Percentiles rank a stretch among this genome's conserved stretches.
Conservation (phyloP, 1,140 invertebrate species). For the Drosophila pruinosa region DNA sequence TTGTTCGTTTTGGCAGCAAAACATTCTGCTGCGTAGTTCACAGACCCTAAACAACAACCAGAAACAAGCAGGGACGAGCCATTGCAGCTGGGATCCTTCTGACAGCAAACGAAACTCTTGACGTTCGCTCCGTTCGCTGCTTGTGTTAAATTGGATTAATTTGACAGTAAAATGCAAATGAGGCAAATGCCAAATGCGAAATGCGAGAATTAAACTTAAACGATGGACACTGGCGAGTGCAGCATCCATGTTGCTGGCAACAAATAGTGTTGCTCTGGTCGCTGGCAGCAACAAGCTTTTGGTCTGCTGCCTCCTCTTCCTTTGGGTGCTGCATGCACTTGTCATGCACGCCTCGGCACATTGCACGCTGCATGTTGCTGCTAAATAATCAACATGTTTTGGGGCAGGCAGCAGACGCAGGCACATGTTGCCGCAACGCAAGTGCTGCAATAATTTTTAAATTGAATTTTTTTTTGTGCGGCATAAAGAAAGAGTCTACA, state of each 20-base stretch:
- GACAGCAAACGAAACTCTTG: conserved; percentile 9
- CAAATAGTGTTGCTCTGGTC: conserved; percentile 64
- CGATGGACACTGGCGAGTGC: conserved; percentile 2
- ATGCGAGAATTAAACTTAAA: conserved; percentile 60
- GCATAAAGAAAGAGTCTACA: conserved; percentile 27
- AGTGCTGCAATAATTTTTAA: conserved; percentile 81
- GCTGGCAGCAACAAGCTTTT: conserved; percentile 20
- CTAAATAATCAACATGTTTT: conserved; percentile 76
- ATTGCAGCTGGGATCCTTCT: conserved; percentile 5
- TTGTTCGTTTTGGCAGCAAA: conserved; percentile 78
- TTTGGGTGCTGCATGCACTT: conserved; percentile 17
- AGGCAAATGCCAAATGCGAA: conserved; percentile 71
- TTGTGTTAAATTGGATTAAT: conserved; percentile 82
- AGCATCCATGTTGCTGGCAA: conserved; percentile 64
- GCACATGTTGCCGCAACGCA: conserved; percentile 71
- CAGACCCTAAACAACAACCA: conserved; percentile 43
- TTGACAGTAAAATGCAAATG: conserved; percentile 82
- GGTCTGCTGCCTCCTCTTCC: background rate
- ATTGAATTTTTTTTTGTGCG: conserved; percentile 70
- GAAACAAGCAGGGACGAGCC: conserved; percentile 16
- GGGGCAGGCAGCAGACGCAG: conserved; percentile 19
- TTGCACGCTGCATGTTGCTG: conserved; percentile 38
- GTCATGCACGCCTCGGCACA: conserved; percentile 26
- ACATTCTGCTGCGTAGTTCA: conserved; percentile 38
- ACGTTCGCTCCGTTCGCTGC: conserved; percentile 9